phyloP scores from a whole-genome alignment of 2,113 vertebrate genomes.

The Diglossa brunneiventris region DNA sequence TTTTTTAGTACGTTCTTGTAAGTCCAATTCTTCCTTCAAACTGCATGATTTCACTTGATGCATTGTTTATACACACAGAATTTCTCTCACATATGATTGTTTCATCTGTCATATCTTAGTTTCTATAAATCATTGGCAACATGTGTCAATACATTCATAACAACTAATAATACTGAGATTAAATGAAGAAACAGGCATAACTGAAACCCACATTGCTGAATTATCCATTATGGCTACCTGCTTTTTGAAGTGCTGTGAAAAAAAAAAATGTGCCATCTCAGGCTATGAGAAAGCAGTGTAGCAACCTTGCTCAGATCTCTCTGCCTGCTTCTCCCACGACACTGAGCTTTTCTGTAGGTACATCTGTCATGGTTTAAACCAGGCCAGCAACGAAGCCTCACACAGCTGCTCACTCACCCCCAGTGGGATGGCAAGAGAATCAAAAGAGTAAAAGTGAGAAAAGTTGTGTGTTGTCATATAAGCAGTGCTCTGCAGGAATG shows the following conservation, averaged over 20 bases:
- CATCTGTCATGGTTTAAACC: not conserved
- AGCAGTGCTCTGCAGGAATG: accelerated
- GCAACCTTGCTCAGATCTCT: not conserved
- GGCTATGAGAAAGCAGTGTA: not conserved
- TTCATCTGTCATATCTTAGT: not conserved
- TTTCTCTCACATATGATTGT: not conserved
- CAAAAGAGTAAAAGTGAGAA: not conserved
- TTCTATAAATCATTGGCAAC: not conserved
- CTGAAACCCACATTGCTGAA: not conserved
- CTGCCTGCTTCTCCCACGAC: not conserved
- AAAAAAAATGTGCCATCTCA: not conserved
- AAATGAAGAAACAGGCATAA: not conserved
- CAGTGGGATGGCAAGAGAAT: not conserved
- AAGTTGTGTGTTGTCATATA: not conserved
- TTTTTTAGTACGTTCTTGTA: not conserved
- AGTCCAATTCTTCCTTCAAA: not conserved
- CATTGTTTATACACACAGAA: not conserved
- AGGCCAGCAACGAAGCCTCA: not conserved
- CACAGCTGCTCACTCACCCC: accelerated
- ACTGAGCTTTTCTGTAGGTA: not conserved
- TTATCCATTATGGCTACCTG: not conserved
- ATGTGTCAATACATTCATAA: not conserved
- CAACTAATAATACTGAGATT: not conserved
- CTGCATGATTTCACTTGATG: not conserved
- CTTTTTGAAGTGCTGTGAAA: not conserved